phyloP scores from a whole-genome alignment of 2,797 vertebrate species.

The Tangara arthus region DNA sequence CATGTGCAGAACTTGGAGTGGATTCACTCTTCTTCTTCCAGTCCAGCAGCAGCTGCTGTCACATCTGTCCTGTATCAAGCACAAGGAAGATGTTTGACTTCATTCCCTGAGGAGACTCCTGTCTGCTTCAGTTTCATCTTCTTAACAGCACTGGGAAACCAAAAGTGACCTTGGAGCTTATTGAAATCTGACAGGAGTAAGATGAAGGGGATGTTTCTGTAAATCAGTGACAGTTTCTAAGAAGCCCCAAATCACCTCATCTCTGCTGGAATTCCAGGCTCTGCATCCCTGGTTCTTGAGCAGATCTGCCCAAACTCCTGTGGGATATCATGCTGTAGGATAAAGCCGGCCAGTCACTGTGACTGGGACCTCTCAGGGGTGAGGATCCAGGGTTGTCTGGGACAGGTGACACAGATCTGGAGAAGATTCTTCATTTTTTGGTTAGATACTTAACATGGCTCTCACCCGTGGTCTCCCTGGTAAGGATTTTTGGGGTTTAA shows the following conservation, averaged over 20 bases:
- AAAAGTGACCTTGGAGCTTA: neutral
- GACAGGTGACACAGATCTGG: neutral
- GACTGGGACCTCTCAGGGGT: neutral
- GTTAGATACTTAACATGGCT: neutral
- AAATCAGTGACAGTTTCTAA: neutral
- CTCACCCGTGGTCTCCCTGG: neutral
- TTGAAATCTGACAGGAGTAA: neutral
- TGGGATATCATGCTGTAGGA: neutral
- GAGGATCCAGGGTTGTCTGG: neutral
- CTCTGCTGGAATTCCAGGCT: neutral
- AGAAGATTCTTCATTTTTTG: neutral
- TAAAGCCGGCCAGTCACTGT: neutral
- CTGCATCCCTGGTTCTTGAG: neutral
- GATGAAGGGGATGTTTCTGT: neutral
- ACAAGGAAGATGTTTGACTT: neutral
- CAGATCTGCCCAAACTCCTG: neutral
- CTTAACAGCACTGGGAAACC: neutral
- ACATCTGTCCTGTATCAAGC: neutral
- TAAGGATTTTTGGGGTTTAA: neutral
- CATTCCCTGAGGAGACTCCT: neutral
- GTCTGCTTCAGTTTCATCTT: neutral
- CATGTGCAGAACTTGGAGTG: rapidly evolving
- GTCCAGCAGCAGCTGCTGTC: neutral
- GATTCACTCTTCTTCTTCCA: neutral
- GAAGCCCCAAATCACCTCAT: neutral